Evolutionary conservation across 1,140 invertebrate genomes (phyloP).

Genomic region (Thaumetopoea pityocampa): DNA sequence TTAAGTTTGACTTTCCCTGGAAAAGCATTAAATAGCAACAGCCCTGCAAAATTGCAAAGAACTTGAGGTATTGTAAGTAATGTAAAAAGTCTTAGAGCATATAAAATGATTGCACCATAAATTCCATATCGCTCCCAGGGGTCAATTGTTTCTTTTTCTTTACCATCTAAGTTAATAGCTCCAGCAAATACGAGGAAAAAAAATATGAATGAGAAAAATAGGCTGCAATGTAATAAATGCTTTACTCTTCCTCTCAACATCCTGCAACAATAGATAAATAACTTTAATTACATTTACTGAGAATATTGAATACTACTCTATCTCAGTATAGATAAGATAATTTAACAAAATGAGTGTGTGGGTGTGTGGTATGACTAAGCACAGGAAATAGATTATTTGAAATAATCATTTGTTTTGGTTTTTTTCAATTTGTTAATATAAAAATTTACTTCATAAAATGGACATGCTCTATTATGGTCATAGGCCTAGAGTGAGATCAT

Average conservation of each 20-base stretch:
- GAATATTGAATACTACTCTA: neutral
- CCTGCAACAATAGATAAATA: slow-evolving; percentile 54
- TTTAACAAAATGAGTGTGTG: too few species aligned
- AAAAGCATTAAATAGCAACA: slow-evolving; percentile 96
- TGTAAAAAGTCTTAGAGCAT: slow-evolving; percentile 87
- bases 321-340: too few species aligned
- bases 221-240: slow-evolving; percentile 83
- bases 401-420: too few species aligned
- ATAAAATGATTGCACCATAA: slow-evolving; percentile 83
- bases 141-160: slow-evolving; percentile 80
- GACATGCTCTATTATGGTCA: too few species aligned
- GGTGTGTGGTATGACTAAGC: too few species aligned
- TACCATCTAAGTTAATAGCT: slow-evolving; percentile 81
- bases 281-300: neutral
- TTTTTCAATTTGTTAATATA: too few species aligned
- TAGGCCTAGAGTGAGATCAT: too few species aligned
- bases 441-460: too few species aligned
- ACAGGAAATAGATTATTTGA: too few species aligned
- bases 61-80: slow-evolving; percentile 93
- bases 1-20: slow-evolving; percentile 94
- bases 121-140: slow-evolving; percentile 89
- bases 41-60: slow-evolving; percentile 93
- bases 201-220: slow-evolving; percentile 85
- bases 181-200: slow-evolving; percentile 88
- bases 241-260: slow-evolving; percentile 68